A percentile compares a stretch with the other conserved stretches of the same genome.
Conservation (phyloP, 2,113 vertebrate genomes). For the Tenebrosternarchus preto region DNA sequence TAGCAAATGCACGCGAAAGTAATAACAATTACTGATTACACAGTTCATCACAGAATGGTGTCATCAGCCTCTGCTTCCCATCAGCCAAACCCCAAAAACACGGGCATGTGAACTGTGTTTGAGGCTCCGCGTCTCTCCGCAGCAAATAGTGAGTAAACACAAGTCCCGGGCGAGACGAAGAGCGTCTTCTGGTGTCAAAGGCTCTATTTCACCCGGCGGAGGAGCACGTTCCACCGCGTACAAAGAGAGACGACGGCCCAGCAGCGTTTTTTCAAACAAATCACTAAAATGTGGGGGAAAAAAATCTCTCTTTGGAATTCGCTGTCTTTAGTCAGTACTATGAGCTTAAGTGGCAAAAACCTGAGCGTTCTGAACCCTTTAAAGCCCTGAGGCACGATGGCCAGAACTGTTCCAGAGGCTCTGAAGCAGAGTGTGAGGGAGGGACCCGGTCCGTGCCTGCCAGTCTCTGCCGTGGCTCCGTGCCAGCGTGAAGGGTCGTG, state of each 20-base stretch:
- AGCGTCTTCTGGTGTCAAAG: slow-evolving; percentile 26
- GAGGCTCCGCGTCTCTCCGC: neutral
- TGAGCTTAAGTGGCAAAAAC: too few relatives aligned
- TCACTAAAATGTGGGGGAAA: neutral
- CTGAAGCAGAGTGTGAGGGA: too few relatives aligned
- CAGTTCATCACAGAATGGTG: slow-evolving; percentile 14
- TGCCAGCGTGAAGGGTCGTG: neutral
- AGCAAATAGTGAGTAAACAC: slow-evolving; percentile 27
- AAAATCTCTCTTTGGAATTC: neutral
- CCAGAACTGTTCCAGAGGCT: neutral
- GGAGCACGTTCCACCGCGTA: slow-evolving; percentile 54
- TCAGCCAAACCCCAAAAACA: neutral
- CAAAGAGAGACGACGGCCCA: too few relatives aligned
- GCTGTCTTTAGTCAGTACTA: too few relatives aligned
- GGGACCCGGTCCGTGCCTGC: too few relatives aligned
- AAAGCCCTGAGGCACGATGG: neutral
- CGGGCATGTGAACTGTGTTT: neutral
- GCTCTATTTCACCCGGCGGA: slow-evolving; percentile 45
- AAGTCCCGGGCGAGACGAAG: slow-evolving; percentile 29
- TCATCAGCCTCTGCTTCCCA: neutral
- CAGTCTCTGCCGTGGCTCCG: too few relatives aligned
- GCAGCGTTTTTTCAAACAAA: slow-evolving; percentile 27
- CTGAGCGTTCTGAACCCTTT: too few relatives aligned
- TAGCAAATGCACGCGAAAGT: neutral
- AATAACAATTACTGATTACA: slow-evolving; percentile 2